Conservation (phyloP, 2,797 vertebrate species). For the Pagetopsis macropterus region DNA sequence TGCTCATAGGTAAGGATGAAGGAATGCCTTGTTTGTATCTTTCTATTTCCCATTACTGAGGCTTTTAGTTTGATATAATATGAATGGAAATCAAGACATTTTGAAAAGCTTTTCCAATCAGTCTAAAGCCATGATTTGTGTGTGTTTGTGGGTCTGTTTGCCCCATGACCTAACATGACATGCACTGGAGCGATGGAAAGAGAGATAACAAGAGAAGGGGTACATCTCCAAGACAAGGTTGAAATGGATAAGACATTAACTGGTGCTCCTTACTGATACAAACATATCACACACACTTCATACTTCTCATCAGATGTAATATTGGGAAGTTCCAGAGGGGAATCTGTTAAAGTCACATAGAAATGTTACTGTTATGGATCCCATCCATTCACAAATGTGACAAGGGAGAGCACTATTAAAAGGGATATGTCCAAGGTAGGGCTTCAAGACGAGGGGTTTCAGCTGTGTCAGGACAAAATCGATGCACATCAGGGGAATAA, state of each 20-base stretch:
- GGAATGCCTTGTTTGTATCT: conserved; percentile 4
- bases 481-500: conserved; percentile 71
- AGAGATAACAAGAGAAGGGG: conserved; percentile 2
- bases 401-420: conserved; percentile 59
- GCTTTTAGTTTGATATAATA: too few species aligned
- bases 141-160: background rate
- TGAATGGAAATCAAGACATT: too few species aligned
- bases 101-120: background rate
- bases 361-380: conserved; percentile 63
- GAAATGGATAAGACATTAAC: conserved; percentile 35
- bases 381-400: conserved; percentile 63
- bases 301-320: conserved; percentile 28
- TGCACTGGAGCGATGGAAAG: background rate
- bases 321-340: conserved; percentile 32
- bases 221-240: conserved; percentile 23
- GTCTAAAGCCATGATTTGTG: too few species aligned
- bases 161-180: conserved; percentile 13
- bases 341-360: conserved; percentile 52
- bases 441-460: conserved; percentile 59
- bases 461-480: conserved; percentile 66
- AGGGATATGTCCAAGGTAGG: conserved; percentile 50
- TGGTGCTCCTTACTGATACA: conserved; percentile 23
- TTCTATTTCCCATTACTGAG: conserved; percentile 10
- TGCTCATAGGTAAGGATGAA: background rate
- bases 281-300: background rate